Evolutionary conservation across 2,797 vertebrate species (phyloP).

Genomic region (Hoplostethus atlanticus): DNA sequence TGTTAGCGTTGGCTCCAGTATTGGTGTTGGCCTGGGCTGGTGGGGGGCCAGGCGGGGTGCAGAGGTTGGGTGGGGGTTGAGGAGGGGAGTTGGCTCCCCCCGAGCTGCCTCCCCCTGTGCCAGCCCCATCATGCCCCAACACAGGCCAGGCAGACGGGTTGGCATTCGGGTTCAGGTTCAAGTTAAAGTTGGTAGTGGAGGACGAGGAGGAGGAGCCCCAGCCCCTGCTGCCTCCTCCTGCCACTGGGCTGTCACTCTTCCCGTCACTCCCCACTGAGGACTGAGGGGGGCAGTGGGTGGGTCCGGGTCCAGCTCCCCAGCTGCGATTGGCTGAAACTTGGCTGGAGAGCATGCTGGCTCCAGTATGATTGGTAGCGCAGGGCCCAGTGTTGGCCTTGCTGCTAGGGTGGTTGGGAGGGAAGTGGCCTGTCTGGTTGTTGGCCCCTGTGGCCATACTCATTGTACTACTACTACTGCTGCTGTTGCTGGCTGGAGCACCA

Average conservation of each 20-base stretch:
- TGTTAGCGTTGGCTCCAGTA: slow-evolving; percentile 84
- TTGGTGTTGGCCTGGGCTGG: slow-evolving; percentile 79
- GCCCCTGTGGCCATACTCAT: slow-evolving; percentile 96
- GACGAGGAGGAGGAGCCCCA: slow-evolving; percentile 92
- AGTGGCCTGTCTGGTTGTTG: slow-evolving; percentile 88
- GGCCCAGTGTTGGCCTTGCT: slow-evolving; percentile 81
- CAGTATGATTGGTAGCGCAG: slow-evolving; percentile 87
- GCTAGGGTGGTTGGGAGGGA: slow-evolving; percentile 81
- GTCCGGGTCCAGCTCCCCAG: slow-evolving; percentile 87
- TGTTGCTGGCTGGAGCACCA: slow-evolving; percentile 85
- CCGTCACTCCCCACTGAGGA: slow-evolving; percentile 83
- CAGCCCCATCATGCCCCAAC: slow-evolving; percentile 93
- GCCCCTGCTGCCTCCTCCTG: slow-evolving; percentile 86
- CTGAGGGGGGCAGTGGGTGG: slow-evolving; percentile 77
- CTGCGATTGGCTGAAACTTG: slow-evolving; percentile 91
- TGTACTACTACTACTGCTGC: slow-evolving; percentile 84
- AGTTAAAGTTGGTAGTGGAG: slow-evolving; percentile 94
- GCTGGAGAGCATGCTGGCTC: slow-evolving; percentile 88
- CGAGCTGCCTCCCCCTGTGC: slow-evolving; percentile 92
- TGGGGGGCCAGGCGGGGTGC: slow-evolving; percentile 74
- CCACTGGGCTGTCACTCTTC: slow-evolving; percentile 90
- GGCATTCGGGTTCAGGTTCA: slow-evolving; percentile 98
- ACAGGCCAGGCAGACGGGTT: slow-evolving; percentile 97
- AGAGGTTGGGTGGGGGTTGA: slow-evolving; percentile 78
- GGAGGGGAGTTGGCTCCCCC: slow-evolving; percentile 89